Base-by-base conservation (phyloP, 2,888 invertebrate genomes). In the Leptinotarsa tumamoca region DNA sequence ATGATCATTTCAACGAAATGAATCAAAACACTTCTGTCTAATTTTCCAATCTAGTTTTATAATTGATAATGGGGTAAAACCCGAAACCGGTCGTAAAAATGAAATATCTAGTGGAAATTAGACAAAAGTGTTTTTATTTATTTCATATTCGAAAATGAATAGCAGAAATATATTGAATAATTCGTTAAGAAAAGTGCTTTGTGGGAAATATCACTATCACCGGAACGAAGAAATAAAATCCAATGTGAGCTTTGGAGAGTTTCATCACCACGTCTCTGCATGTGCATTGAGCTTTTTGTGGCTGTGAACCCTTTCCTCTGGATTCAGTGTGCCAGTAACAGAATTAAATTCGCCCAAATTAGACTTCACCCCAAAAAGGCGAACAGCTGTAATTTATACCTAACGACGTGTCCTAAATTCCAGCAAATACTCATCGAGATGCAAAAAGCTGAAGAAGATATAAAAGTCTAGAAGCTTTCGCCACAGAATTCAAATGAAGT, bases 381-480 rank as follows among this genome's bases (percentile, higher is more conserved):
- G 33, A n/a, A 27, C 63, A 43, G 63, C n/a, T 33, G 63, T 33
- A n/a, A 43, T 63, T 63, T 63, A 63, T 63, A 63, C 43, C 63
- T 63, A 33, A 63, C 63, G 33, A 63, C 10, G 63, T 43, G 33
- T 63, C 33, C 18, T 7, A n/a, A 17, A 63, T 63, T 43, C 33
- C 5, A 23, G 67, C 52, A 54, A 74, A 70, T 43, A 43, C 63
- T 63, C 17, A n/a, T 43, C n/a, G 33, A 17, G 63, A 5, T 33
- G 63, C 43, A 33, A 43, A 63, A 14, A 71, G 51, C 74, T 54
- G 52, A 71, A 71, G 68, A 68, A 51, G 56, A 52, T 61, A 71
- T 74, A 71, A 74, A 71, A 74, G 43, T 74, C 71, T 61, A n/a
- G 61, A 68, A 51, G 74, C 63, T 67, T 74, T 68, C 61, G 43